Evolutionary conservation across 2,797 vertebrate species (phyloP), one percentile per base, ranked within the genome.

Genomic region (Phrynocephalus guinanensis): DNA sequence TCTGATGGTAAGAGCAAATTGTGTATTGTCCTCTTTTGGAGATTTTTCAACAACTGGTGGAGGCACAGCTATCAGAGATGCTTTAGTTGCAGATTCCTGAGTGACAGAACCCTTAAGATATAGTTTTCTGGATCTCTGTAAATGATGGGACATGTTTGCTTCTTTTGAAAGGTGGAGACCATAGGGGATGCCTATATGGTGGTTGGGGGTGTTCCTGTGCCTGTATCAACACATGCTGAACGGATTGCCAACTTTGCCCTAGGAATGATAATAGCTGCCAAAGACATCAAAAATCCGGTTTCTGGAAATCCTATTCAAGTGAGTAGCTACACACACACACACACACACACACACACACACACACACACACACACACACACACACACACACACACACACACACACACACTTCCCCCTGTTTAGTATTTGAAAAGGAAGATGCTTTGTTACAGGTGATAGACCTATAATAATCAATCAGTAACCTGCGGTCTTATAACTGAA

Each of bases 131-230:
- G 60, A 63, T 63, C 16, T 63, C 1, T 26, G 83, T 73, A 13
- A 9, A 6, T 75, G 28, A 28, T 91, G 0, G 86, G 0, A 0
- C 52, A 7, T 28, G 48, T 92, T 67, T 92, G n/a, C 71, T 86
- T 95, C 77, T 88, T 89, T n/a, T 90, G 91, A 13, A 90, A 97
- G 97, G 97, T 97, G 91, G 97, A 97, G 93, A 97, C 96, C 8
- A 95, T 96, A 78, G 96, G 95, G 60, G 96, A 97, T 90, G 95
- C 97, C 88, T 97, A 98, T 38, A 97, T 97, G 97, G 97, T 98
- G 60, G 97, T 97, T 13, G 97, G 97, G 33, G 97, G 97, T 1
- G 97, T 98, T 3, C 97, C 97, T 5, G 96, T 97, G 68, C 96
- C 97, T 0, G 96, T 97, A 3, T 94, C 96, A 89, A 97, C 95